Conservation (phyloP, 1,140 invertebrate species). For the Drosophila ogumai region DNA sequence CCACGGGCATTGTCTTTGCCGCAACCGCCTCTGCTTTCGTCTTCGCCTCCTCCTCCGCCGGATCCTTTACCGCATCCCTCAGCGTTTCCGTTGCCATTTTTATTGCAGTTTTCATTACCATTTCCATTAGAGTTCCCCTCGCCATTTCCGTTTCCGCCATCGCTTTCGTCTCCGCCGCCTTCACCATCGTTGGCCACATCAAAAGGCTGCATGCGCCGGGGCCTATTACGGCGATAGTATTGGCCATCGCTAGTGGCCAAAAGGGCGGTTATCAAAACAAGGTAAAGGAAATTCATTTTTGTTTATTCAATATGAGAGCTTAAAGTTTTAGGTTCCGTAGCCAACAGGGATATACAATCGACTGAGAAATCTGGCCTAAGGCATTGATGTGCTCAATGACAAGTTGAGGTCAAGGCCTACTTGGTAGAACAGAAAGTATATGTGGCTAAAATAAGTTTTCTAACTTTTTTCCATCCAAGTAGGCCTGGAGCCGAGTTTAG, state of each 20-base stretch:
- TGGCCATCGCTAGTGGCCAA: not conserved
- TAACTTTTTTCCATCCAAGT: not conserved
- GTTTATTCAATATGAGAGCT: not conserved
- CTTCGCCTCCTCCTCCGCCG: not conserved
- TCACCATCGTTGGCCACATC: not conserved
- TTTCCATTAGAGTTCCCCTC: not conserved
- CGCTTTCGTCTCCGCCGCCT: not conserved
- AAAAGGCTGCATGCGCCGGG: not conserved
- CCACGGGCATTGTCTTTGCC: too few species aligned
- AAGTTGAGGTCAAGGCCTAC: not conserved
- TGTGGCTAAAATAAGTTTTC: too few species aligned
- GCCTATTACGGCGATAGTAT: not conserved
- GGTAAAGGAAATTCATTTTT: not conserved
- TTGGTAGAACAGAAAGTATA: not conserved
- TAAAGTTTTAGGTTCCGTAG: not conserved
- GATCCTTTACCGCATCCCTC: not conserved
- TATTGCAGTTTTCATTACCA: not conserved
- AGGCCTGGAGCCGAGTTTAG: not conserved
- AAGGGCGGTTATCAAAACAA: not conserved
- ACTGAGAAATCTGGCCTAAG: not conserved
- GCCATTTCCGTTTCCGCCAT: not conserved
- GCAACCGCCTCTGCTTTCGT: too few species aligned
- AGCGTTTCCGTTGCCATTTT: not conserved
- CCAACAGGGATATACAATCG: too few species aligned
- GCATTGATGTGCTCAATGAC: not conserved